Evolutionary conservation across 2,888 invertebrate species (phyloP).

Genomic region (Dendrolimus pini): DNA sequence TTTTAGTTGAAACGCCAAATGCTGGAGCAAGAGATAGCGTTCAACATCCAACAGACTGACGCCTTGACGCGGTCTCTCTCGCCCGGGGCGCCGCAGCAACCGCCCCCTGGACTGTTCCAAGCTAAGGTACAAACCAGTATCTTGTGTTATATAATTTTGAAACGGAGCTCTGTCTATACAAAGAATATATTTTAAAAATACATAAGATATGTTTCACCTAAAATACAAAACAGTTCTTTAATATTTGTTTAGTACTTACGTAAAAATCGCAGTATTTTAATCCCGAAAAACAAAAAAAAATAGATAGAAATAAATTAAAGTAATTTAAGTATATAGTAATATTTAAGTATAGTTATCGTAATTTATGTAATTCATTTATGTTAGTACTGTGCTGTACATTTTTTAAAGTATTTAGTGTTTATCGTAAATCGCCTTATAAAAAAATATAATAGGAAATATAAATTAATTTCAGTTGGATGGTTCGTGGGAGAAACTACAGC

Average conservation of each 20-base stretch:
- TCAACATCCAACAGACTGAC: constrained; percentile 95
- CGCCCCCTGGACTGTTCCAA: constrained; percentile 40
- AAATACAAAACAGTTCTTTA: not conserved
- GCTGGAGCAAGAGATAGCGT: constrained; percentile 91
- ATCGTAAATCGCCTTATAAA: no score
- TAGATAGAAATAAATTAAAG: no score
- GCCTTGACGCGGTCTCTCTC: constrained; percentile 91
- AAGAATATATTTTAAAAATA: no score
- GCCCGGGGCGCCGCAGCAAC: constrained; percentile 78
- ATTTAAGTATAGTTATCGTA: no score
- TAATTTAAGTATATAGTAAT: no score
- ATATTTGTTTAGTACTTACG: not conserved
- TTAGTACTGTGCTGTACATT: no score
- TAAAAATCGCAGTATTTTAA: no score
- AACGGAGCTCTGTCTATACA: not conserved
- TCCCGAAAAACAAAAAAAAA: no score
- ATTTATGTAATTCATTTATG: no score
- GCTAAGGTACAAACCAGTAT: constrained; percentile 40
- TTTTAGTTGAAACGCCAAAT: constrained; percentile 84
- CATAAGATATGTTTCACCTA: no score
- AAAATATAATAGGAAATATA: not conserved
- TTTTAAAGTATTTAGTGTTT: no score
- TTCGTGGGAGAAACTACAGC: constrained; percentile 98
- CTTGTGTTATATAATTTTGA: not conserved
- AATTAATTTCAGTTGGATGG: constrained; percentile 52